Conservation (phyloP, 2,113 vertebrate species). For the Phoxinus phoxinus region DNA sequence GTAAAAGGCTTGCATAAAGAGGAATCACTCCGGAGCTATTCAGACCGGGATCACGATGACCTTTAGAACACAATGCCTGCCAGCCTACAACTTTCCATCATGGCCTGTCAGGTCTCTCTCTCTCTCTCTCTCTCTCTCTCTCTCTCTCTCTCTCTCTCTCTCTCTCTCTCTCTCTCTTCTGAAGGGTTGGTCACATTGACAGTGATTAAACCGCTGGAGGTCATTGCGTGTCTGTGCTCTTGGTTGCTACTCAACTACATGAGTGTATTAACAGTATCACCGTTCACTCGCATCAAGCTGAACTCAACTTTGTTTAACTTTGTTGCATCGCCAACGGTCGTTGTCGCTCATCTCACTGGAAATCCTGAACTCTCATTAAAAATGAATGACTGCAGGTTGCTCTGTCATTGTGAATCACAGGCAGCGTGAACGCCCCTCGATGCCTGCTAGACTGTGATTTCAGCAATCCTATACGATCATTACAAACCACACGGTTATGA, state of each 20-base stretch:
- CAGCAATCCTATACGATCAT: too few relatives aligned
- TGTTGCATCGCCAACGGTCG: neutral
- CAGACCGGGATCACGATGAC: constrained; percentile 67
- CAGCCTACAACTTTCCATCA: constrained; percentile 57
- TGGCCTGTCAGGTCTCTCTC: constrained; percentile 43
- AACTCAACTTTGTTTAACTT: neutral
- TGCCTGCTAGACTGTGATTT: too few relatives aligned
- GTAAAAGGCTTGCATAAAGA: constrained; percentile 74
- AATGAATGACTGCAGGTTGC: neutral
- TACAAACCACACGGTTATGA: too few relatives aligned
- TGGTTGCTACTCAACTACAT: constrained; percentile 16
- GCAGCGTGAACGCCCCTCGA: neutral
- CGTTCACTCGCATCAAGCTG: neutral
- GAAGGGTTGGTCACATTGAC: neutral
- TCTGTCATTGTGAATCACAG: neutral
- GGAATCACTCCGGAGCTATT: constrained; percentile 73
- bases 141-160: neutral
- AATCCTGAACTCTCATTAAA: constrained; percentile 2
- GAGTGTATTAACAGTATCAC: neutral
- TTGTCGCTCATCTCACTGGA: neutral
- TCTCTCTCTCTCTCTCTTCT: neutral
- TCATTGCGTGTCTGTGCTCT: neutral
- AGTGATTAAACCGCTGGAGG: neutral
- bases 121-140: neutral
- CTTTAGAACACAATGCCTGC: constrained; percentile 66